Evolutionary conservation across 2,888 invertebrate genomes (phyloP).

Genomic region (Tineola bisselliella): DNA sequence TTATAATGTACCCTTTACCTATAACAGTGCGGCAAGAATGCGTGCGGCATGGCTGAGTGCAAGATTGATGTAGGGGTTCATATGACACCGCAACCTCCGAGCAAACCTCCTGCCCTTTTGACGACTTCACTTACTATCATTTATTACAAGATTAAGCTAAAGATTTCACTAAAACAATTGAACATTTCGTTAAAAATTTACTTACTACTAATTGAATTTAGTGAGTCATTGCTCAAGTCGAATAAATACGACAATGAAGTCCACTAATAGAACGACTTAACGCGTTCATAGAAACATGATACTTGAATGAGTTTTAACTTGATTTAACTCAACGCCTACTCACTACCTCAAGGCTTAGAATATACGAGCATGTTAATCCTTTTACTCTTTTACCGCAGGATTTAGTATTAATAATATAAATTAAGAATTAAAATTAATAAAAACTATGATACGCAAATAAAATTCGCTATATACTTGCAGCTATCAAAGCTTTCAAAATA

Average conservation of each 20-base stretch:
- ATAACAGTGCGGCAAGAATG: conserved; percentile 21
- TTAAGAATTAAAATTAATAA: no score
- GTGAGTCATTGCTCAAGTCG: neutral
- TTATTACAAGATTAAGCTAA: conserved; percentile 3
- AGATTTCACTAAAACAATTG: conserved; percentile 1
- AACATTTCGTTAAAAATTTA: neutral
- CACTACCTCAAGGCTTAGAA: neutral
- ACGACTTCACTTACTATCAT: conserved; percentile 56
- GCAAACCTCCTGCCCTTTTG: conserved; percentile 55
- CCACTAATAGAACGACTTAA: conserved; percentile 5
- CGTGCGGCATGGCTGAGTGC: conserved; percentile 32
- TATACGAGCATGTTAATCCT: neutral
- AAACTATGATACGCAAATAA: no score
- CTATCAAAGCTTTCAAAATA: no score
- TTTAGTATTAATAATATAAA: neutral
- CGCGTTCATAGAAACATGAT: conserved; percentile 4
- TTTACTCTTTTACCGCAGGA: neutral
- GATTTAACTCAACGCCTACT: neutral
- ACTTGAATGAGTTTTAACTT: conserved; percentile 1
- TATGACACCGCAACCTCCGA: conserved; percentile 57
- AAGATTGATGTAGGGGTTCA: conserved; percentile 19
- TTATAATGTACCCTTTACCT: neutral
- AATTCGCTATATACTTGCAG: no score
- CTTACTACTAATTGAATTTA: neutral
- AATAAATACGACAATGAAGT: neutral